These are phyloP conservation scores for Drosophila trapezifrons DNA, from an alignment of 1,140 invertebrate genomes.

Conservation along the genomic window DNA sequence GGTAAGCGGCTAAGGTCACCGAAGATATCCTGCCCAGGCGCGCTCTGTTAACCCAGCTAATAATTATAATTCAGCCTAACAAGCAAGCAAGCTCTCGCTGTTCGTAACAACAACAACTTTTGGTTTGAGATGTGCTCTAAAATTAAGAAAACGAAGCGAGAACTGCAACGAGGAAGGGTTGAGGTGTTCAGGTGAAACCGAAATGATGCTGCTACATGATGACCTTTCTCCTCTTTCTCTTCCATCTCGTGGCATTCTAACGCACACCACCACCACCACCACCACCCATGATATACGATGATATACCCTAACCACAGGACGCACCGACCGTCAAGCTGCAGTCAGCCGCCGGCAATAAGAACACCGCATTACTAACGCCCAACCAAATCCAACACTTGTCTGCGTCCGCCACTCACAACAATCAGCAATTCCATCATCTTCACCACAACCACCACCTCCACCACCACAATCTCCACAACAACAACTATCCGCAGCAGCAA, in stretches of 20 bases:
- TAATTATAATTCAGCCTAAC: conserved; percentile 17
- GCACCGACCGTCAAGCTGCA: conserved; percentile 73
- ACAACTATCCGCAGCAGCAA: conserved; percentile 65
- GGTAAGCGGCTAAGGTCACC: conserved; percentile 6
- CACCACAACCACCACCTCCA: conserved; percentile 45
- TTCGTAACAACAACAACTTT: conserved; percentile 14
- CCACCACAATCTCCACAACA: conserved; percentile 57
- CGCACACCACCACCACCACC: conserved; percentile 31
- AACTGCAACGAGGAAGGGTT: neutral
- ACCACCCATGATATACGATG: conserved; percentile 39
- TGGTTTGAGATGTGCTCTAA: conserved; percentile 11
- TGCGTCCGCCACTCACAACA: conserved; percentile 68
- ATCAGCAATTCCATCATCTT: conserved; percentile 69
- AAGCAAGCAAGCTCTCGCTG: conserved; percentile 26
- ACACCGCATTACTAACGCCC: conserved; percentile 77
- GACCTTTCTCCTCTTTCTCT: conserved; percentile 47
- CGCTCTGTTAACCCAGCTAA: conserved; percentile 39
- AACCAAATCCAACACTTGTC: conserved; percentile 81
- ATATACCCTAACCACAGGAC: conserved; percentile 61
- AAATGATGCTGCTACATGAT: conserved; percentile 38
- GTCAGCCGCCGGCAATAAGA: conserved; percentile 71
- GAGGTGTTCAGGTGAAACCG: conserved; percentile 6
- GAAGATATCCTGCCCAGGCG: conserved; percentile 15
- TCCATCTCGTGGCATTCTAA: conserved; percentile 47
- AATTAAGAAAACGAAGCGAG: neutral